A percentile compares a stretch with the other conserved stretches of the same genome.
These are phyloP conservation scores for Crax fasciolata DNA, from an alignment of 2,797 vertebrate species.

Conservation along the genomic window DNA sequence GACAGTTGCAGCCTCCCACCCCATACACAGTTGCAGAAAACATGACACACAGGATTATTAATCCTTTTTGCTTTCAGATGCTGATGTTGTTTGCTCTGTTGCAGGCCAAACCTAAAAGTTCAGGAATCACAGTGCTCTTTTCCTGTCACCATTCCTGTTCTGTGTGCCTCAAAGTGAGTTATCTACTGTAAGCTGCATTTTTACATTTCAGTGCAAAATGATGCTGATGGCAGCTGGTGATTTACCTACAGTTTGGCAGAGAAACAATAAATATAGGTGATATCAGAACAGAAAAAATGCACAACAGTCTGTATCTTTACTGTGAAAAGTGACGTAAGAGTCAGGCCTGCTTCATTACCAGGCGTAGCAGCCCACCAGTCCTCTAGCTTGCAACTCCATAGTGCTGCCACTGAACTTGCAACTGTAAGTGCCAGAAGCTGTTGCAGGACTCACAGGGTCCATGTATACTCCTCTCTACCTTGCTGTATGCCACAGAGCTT, in stretches of 20 bases:
- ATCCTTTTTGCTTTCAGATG: not conserved
- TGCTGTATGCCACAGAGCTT: not conserved
- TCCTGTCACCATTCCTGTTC: not conserved
- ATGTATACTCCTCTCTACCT: not conserved
- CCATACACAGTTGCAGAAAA: slow-evolving; percentile 28
- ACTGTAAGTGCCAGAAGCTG: not conserved
- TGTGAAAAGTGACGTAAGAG: not conserved
- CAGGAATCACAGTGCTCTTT: not conserved
- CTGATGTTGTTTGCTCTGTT: not conserved
- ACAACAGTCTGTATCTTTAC: not conserved
- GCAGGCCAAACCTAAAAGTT: not conserved
- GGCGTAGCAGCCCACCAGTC: not conserved
- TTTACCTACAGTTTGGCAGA: not conserved
- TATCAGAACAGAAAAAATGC: not conserved
- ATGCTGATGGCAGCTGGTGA: not conserved
- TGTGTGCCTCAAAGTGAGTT: not conserved
- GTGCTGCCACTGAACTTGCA: not conserved
- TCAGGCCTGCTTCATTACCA: not conserved
- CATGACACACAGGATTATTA: slow-evolving; percentile 1
- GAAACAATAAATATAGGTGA: not conserved
- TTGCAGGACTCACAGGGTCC: not conserved
- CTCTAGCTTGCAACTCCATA: not conserved
- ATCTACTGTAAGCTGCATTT: not conserved
- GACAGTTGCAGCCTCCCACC: slow-evolving; percentile 27
- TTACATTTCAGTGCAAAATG: not conserved